Conservation (phyloP, 2,888 invertebrate species). For the Hetaerina titia region DNA sequence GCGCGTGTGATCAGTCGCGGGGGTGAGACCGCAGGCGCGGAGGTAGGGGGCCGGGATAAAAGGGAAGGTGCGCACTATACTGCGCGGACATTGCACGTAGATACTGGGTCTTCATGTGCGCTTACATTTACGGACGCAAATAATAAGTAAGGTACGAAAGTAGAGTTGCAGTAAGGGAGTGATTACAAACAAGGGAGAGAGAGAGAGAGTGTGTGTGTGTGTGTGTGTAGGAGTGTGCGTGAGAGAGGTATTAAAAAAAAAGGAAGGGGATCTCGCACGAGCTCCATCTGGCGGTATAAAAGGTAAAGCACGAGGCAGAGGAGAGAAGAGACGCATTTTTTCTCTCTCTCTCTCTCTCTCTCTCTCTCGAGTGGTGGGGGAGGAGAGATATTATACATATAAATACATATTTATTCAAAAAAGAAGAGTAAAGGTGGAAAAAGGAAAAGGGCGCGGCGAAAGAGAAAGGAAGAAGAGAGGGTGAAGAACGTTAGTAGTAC, state of each 20-base stretch:
- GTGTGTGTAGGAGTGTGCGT: too few relatives aligned
- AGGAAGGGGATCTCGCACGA: neutral
- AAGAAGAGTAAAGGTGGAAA: neutral
- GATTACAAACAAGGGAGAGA: neutral
- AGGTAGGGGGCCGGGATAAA: too few relatives aligned
- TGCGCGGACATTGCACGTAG: too few relatives aligned
- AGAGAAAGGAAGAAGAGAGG: neutral
- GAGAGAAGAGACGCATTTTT: constrained; percentile 13
- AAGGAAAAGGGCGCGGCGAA: neutral
- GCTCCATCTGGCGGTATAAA: constrained; percentile 1
- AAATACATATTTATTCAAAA: neutral
- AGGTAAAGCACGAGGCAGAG: constrained; percentile 8
- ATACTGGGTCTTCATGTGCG: too few relatives aligned
- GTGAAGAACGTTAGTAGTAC: constrained; percentile 4
- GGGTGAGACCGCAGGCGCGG: too few relatives aligned
- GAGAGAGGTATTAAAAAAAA: neutral
- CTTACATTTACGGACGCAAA: neutral
- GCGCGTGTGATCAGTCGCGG: too few relatives aligned
- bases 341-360: neutral
- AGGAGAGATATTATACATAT: neutral
- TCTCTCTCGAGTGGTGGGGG: neutral
- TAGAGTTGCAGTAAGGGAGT: neutral
- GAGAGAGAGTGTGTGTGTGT: neutral
- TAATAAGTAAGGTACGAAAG: neutral
- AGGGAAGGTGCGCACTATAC: too few relatives aligned